Conservation (phyloP, 2,888 invertebrate species). For the Chalcosyrphus nemorum region DNA sequence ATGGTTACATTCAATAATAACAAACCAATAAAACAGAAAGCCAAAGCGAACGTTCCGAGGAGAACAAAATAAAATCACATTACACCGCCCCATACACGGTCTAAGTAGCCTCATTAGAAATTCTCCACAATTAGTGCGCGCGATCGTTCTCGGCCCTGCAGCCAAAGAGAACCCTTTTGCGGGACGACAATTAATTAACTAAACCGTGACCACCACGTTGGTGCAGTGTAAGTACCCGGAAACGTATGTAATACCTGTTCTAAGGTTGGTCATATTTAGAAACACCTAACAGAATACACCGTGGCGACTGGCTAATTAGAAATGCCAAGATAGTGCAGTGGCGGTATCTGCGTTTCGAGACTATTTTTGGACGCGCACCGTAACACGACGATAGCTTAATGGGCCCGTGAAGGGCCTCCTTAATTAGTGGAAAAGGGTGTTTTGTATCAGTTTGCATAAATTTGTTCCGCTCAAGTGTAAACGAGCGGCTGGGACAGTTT, state of each 20-base stretch:
- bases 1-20: constrained; percentile 60
- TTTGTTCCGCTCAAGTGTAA: constrained; percentile 66
- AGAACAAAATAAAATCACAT: constrained; percentile 61
- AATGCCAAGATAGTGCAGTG: constrained; percentile 27
- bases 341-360: neutral
- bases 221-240: constrained; percentile 47
- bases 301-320: constrained; percentile 42
- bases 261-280: constrained; percentile 31
- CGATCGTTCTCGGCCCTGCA: neutral
- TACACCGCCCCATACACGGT: constrained; percentile 54
- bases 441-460: constrained; percentile 61
- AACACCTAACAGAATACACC: constrained; percentile 20
- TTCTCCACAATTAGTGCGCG: constrained; percentile 57
- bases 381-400: constrained; percentile 21
- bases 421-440: constrained; percentile 45
- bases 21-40: constrained; percentile 45
- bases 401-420: constrained; percentile 24
- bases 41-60: constrained; percentile 24
- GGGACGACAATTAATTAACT: constrained; percentile 58
- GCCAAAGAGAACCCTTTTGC: constrained; percentile 39
- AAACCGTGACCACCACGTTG: constrained; percentile 47
- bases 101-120: constrained; percentile 69
- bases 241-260: constrained; percentile 45
- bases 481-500: constrained; percentile 60
- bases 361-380: constrained; percentile 44